Evolutionary conservation across 2,797 vertebrate genomes (phyloP).

Genomic region (Decapterus maruadsi): DNA sequence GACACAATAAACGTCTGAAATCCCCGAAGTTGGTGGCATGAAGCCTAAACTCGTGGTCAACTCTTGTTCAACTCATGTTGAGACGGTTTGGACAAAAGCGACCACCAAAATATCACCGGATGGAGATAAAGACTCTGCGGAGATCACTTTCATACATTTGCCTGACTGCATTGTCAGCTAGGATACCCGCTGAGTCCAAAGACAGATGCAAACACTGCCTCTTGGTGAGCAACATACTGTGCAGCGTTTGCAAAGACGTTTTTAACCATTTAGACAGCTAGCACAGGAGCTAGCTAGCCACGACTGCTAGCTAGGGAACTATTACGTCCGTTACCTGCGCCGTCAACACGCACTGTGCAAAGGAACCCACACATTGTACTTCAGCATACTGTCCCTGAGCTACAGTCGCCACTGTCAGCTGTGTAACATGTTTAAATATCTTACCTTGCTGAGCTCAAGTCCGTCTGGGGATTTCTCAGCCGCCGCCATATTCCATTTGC

Average conservation of each 20-base stretch:
- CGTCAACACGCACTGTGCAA: background rate
- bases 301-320: slow-evolving; percentile 37
- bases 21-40: background rate
- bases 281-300: slow-evolving; percentile 57
- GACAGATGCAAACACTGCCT: background rate
- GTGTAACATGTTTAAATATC: slow-evolving; percentile 45
- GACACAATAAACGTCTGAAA: background rate
- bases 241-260: slow-evolving; percentile 13
- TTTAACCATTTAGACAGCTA: slow-evolving; percentile 47
- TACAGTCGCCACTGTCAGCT: slow-evolving; percentile 21
- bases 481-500: slow-evolving; percentile 88
- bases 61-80: slow-evolving; percentile 22
- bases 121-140: background rate
- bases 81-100: slow-evolving; percentile 25
- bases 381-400: background rate
- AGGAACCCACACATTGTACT: background rate
- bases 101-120: slow-evolving; percentile 6
- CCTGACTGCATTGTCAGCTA: background rate
- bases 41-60: background rate
- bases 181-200: background rate
- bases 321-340: background rate
- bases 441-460: slow-evolving; percentile 83
- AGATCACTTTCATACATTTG: background rate
- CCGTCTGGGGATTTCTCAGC: slow-evolving; percentile 72
- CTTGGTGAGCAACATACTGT: background rate